phyloP scores from a whole-genome alignment of 1,140 invertebrate species.

The Drosophila tropicalis region DNA sequence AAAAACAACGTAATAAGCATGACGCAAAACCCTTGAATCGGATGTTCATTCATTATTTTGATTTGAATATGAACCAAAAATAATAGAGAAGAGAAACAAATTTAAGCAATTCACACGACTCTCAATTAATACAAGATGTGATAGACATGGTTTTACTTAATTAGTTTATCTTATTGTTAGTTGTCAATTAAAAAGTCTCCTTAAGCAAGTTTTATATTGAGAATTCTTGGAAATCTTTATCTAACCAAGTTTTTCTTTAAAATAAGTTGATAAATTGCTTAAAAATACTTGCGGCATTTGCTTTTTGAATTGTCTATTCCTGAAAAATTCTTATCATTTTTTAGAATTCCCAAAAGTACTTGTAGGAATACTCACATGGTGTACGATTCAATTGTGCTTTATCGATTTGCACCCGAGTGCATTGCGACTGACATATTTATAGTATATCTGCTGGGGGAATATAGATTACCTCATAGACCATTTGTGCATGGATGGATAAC shows the following conservation, averaged over 20 bases:
- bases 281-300: too few species aligned
- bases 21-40: slow-evolving; percentile 4
- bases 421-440: not conserved
- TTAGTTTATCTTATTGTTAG: too few species aligned
- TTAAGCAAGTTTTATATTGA: too few species aligned
- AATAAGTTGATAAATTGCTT: too few species aligned
- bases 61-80: not conserved
- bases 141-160: too few species aligned
- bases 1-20: slow-evolving; percentile 8
- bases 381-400: not conserved
- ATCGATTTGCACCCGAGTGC: slow-evolving; percentile 7
- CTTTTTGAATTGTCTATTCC: not conserved
- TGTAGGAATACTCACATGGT: not conserved
- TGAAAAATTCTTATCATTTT: not conserved
- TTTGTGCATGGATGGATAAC: not conserved
- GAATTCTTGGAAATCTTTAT: too few species aligned
- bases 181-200: too few species aligned
- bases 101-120: too few species aligned
- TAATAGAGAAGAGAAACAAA: not conserved
- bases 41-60: not conserved
- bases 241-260: too few species aligned
- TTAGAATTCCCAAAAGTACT: not conserved
- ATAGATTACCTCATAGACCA: not conserved
- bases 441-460: not conserved
- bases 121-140: too few species aligned